These are phyloP conservation scores for Macaria notata DNA, from an alignment of 2,888 invertebrate genomes.

Conservation along the genomic window DNA sequence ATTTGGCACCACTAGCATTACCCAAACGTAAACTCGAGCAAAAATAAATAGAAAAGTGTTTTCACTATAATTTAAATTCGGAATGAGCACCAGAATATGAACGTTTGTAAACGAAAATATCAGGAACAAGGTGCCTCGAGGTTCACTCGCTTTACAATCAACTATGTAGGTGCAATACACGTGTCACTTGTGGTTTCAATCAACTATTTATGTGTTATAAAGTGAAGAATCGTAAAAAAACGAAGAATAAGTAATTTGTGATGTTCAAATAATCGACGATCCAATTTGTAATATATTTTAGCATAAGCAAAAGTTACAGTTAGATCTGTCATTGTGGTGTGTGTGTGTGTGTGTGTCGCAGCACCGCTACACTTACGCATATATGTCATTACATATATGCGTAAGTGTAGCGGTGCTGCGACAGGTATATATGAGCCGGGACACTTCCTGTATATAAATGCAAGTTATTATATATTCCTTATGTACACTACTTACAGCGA, in stretches of 20 bases:
- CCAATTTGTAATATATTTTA: too few species aligned
- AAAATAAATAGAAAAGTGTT: conserved; percentile 33
- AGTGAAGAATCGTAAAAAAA: too few species aligned
- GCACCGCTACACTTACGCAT: conserved; percentile 58
- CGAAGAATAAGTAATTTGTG: too few species aligned
- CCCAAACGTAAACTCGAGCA: conserved; percentile 42
- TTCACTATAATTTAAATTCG: conserved; percentile 39
- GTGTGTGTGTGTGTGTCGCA: conserved; percentile 50
- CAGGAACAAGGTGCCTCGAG: conserved; percentile 59
- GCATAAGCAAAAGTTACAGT: too few species aligned
- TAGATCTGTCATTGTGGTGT: conserved; percentile 23
- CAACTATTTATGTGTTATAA: too few species aligned
- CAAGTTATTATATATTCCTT: conserved; percentile 22
- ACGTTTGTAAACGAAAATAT: conserved; percentile 40
- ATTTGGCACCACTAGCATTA: conserved; percentile 73
- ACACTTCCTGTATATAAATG: conserved; percentile 31
- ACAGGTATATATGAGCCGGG: not conserved
- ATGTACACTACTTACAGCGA: conserved; percentile 16
- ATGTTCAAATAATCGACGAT: too few species aligned
- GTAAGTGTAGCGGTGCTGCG: too few species aligned
- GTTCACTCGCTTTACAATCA: not conserved
- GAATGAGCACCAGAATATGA: conserved; percentile 59
- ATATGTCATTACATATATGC: conserved; percentile 33
- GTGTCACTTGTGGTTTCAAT: too few species aligned
- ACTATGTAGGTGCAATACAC: not conserved